Evolutionary conservation across 2,113 vertebrate genomes (phyloP), one percentile per base, ranked within the genome.

Genomic region (Nothoprocta perdicaria): DNA sequence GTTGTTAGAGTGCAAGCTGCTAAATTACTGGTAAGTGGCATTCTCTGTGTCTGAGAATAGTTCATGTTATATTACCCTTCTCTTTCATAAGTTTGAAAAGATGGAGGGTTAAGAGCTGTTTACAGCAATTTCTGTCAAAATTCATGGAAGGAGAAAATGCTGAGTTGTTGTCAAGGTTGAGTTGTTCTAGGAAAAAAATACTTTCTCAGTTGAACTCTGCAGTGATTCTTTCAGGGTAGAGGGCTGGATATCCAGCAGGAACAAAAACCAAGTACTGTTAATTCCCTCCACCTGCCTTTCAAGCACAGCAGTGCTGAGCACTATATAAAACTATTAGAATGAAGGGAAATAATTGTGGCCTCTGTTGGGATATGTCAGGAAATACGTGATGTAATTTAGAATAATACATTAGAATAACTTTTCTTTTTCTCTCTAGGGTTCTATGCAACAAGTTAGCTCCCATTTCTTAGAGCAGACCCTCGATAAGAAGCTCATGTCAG

Each of bases 401-500:
- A 65, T 27, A 58, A 57, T 29, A 3, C 19, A 26, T 1, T 66
- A 23, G 21, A 48, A 48, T 48, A 48, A 48, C 10, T 74, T 45
- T 53, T 24, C 16, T 4, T n/a, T 65, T 45, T 62, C 84, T 43
- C 66, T 80, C 40, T 83, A 99, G 99, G 99, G 99, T 12, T 99
- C 99, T 4, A 99, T 99, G 98, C 98, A 98, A 87, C 99, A 99
- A 97, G 99, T 99, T 67, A 99, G 99, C 90, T 98, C 98, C 81
- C 99, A 99, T 93, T 99, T 99, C 90, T 97, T 99, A 97, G 99
- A 99, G 94, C 99, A 99, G 96, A 99, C 99, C 0, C 94, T 99
- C 84, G 99, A 99, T 92, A 99, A 99, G 98, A 99, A 99, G 94
- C 98, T 99, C 79, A 99, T 99, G 99, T 99, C 99, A 5, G 99